Conservation (phyloP, 2,888 invertebrate species). For the Acanthopleura granulata region DNA sequence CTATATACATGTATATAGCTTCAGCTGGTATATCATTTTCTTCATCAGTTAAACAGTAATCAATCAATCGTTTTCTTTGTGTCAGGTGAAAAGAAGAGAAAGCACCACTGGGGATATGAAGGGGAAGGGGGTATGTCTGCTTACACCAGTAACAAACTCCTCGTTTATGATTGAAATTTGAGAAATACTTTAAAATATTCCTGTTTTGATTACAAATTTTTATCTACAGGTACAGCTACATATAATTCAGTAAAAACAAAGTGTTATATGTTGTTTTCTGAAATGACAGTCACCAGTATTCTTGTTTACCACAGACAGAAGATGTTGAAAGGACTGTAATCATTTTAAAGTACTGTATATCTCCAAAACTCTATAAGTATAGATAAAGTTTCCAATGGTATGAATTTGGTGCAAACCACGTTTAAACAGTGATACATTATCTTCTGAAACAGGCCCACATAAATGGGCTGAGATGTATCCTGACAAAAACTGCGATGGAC, state of each 20-base stretch:
- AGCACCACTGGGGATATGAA: constrained; percentile 38
- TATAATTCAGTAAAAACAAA: not conserved
- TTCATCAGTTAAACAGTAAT: not conserved
- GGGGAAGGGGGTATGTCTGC: constrained; percentile 31
- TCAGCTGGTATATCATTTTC: not conserved
- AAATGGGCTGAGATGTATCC: constrained; percentile 40
- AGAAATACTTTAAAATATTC: not conserved
- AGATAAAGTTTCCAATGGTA: not conserved
- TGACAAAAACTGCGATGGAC: constrained; percentile 76
- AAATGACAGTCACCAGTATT: no score
- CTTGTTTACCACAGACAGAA: no score
- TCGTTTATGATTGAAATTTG: not conserved
- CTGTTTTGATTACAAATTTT: not conserved
- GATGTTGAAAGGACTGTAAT: no score
- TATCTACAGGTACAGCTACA: no score
- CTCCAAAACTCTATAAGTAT: not conserved
- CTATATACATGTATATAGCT: no score
- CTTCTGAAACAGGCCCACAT: no score
- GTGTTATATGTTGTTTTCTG: not conserved
- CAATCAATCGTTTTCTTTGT: not conserved
- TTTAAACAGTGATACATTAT: no score
- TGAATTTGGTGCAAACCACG: no score
- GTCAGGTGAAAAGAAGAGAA: not conserved
- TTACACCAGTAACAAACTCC: not conserved
- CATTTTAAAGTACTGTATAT: no score